Percentiles rank a stretch among this genome's conserved stretches.
phyloP scores from a whole-genome alignment of 2,888 invertebrate genomes.

The Kryphioiulus occultus region DNA sequence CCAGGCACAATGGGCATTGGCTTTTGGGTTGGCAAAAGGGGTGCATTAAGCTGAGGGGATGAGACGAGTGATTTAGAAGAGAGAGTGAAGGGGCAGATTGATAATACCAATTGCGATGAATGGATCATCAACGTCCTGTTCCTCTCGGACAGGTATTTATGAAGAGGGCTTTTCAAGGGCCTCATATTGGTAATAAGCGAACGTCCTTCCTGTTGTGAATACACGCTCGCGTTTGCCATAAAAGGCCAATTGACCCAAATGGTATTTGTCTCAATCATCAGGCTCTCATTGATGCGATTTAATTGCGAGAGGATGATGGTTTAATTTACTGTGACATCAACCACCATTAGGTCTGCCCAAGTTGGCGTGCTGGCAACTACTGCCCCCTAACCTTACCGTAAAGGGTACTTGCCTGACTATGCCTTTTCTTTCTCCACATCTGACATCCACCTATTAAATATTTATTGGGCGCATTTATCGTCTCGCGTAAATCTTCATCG shows the following conservation, averaged over 20 bases:
- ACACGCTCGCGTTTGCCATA: neutral
- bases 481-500: no score
- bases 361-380: neutral
- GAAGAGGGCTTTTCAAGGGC: neutral
- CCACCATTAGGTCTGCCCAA: constrained; percentile 39
- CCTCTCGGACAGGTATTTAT: constrained; percentile 14
- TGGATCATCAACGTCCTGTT: neutral
- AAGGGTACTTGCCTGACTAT: neutral
- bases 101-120: neutral
- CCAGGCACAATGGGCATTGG: neutral
- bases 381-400: no score
- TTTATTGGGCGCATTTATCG: neutral
- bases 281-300: constrained; percentile 38
- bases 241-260: constrained; percentile 43
- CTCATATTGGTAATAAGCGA: constrained; percentile 10
- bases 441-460: neutral
- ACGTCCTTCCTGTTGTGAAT: neutral
- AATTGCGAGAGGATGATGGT: constrained; percentile 45
- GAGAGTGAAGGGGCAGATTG: neutral
- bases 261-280: constrained; percentile 44
- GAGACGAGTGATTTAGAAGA: neutral
- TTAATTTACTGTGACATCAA: constrained; percentile 44
- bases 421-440: neutral
- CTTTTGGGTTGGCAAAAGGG: neutral
- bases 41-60: neutral